Percentiles rank a stretch among this genome's conserved stretches.
phyloP scores from a whole-genome alignment of 2,113 vertebrate genomes.

The Glaucomys volans region DNA sequence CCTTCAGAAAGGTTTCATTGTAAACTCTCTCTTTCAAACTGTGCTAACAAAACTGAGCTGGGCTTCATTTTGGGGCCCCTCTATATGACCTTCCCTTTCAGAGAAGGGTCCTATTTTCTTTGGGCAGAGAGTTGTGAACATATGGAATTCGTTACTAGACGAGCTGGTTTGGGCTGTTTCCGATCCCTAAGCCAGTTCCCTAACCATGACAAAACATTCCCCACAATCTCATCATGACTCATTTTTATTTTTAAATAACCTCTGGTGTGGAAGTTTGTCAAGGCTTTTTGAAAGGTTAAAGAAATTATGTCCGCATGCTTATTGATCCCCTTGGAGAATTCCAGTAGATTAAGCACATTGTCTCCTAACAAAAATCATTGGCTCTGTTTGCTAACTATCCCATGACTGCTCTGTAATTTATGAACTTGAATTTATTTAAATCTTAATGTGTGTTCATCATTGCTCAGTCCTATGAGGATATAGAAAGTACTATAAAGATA shows the following conservation, averaged over 20 bases:
- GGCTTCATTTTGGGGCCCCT: neutral
- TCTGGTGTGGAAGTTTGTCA: slow-evolving; percentile 76
- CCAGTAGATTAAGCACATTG: slow-evolving; percentile 56
- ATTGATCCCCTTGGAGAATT: slow-evolving; percentile 68
- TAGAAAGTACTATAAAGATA: neutral
- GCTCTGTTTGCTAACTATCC: slow-evolving; percentile 10
- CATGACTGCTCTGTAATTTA: neutral
- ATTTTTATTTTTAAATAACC: slow-evolving; percentile 84
- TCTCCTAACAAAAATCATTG: slow-evolving; percentile 42
- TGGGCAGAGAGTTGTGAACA: slow-evolving; percentile 38
- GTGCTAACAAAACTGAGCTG: neutral
- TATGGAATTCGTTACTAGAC: slow-evolving; percentile 74
- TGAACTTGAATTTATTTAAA: neutral
- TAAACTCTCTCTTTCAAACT: neutral
- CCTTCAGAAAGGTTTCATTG: slow-evolving; percentile 9
- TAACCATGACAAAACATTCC: slow-evolving; percentile 81
- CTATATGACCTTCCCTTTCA: neutral
- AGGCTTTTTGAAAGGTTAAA: slow-evolving; percentile 78
- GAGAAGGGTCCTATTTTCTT: slow-evolving; percentile 50
- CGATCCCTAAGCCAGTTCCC: slow-evolving; percentile 72
- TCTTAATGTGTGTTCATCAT: neutral
- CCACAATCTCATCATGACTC: slow-evolving; percentile 81
- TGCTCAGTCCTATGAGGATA: neutral
- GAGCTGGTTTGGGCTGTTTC: slow-evolving; percentile 74
- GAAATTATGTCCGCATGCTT: slow-evolving; percentile 72